These are phyloP conservation scores for Anticlea derivata DNA, from an alignment of 2,888 invertebrate species.

Conservation along the genomic window DNA sequence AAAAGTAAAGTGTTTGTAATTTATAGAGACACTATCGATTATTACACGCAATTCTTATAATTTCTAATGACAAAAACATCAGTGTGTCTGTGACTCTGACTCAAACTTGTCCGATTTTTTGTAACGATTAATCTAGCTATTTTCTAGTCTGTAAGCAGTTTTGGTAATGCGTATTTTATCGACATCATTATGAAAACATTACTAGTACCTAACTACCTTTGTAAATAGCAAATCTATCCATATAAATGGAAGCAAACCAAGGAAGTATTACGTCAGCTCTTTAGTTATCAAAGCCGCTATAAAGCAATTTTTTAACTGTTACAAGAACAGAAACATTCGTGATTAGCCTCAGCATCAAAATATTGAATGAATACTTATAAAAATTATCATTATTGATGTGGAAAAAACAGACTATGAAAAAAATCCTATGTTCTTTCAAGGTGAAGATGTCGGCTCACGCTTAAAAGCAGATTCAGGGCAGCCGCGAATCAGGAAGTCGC, in stretches of 20 bases:
- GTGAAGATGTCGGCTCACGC: conserved; percentile 73
- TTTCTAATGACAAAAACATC: no score
- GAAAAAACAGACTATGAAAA: conserved; percentile 71
- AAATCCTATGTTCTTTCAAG: conserved; percentile 72
- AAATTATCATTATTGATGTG: conserved; percentile 70
- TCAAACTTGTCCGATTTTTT: conserved; percentile 16
- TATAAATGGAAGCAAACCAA: conserved; percentile 51
- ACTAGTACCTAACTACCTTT: no score
- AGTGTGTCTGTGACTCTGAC: no score
- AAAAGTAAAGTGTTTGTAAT: no score
- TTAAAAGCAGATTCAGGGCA: conserved; percentile 72
- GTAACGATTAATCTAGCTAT: conserved; percentile 5
- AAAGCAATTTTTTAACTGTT: conserved; percentile 54
- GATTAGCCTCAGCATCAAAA: conserved; percentile 69
- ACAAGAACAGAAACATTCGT: conserved; percentile 66
- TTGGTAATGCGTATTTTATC: conserved; percentile 28
- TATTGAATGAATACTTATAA: conserved; percentile 75
- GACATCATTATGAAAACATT: conserved; percentile 11
- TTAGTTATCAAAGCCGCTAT: conserved; percentile 54
- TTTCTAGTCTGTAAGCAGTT: not conserved
- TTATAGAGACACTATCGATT: no score
- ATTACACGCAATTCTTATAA: no score
- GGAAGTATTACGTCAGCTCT: conserved; percentile 67
- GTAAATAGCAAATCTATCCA: conserved; percentile 22
- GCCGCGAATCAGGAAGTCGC: conserved; percentile 70